A percentile compares a stretch with the other conserved stretches of the same genome.
phyloP scores from a whole-genome alignment of 2,888 invertebrate species.

The Mystacides longicornis region DNA sequence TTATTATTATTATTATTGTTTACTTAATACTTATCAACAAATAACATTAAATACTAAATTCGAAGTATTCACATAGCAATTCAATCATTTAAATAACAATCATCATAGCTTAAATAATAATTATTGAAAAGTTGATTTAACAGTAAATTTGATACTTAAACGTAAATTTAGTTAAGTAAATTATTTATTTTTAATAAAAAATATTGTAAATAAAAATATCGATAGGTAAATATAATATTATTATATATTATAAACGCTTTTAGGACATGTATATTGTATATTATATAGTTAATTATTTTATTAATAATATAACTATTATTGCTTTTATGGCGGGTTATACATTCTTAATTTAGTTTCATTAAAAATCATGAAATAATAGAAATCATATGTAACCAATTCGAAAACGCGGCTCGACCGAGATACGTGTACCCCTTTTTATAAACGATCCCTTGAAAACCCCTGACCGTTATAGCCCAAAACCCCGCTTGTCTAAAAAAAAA shows the following conservation, averaged over 20 bases:
- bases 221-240: too few species aligned
- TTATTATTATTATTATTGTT: too few species aligned
- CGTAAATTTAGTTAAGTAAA: too few species aligned
- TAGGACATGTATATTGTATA: too few species aligned
- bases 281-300: too few species aligned
- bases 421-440: neutral
- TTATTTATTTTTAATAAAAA: neutral
- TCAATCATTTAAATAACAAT: neutral
- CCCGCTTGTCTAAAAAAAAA: constrained; percentile 11
- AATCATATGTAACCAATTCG: neutral
- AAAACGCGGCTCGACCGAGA: constrained; percentile 21
- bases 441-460: constrained; percentile 1
- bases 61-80: too few species aligned
- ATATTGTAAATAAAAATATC: neutral
- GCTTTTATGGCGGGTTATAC: too few species aligned
- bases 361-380: neutral
- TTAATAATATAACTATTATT: too few species aligned
- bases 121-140: too few species aligned
- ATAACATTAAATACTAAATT: neutral
- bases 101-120: neutral
- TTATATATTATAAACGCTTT: too few species aligned
- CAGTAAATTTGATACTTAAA: too few species aligned
- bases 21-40: neutral
- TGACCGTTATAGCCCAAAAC: constrained; percentile 4
- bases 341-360: too few species aligned